Base-by-base conservation (phyloP, 1,140 invertebrate genomes). In the Arctopsyche grandis region DNA sequence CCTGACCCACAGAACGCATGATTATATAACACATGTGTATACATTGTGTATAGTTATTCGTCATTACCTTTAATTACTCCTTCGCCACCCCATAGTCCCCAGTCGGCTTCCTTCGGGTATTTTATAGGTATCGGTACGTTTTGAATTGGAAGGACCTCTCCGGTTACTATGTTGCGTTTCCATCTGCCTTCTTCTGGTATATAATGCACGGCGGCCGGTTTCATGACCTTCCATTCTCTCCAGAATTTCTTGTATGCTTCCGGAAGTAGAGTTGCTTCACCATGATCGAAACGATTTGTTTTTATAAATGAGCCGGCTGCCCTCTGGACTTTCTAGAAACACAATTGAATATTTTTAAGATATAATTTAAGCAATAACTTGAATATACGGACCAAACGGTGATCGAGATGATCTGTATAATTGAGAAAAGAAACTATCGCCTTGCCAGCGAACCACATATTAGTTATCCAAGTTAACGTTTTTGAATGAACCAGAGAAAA, bases 61-160 rank as follows among this genome's bases (percentile, higher is more conserved):
- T 12, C 10, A 7, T 80, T 75, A 88, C 87, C 88, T 89, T 96
- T 93, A 24, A 99, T 88, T 0, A 99, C 90, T n/a, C 92, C 96
- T 89, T 99, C 98, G 7, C 98, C 98, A 81, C 97, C 98, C 97
- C 97, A 99, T 71, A 99, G 89, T 22, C 97, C 97, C 69, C 93
- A 71, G 85, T 99, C 87, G 75, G 93, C 87, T 89, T 99, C 95
- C 73, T 91, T 89, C 1, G 97, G 95, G 85, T 92, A 94, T 76
- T 91, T 89, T 0, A 98, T 83, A 1, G 93, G 93, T 21, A 99
- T 87, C n/a, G 94, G 92, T 76, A 92, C 83, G 89, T 97, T 95
- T 86, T 96, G 92, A 24, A 96, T 87, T 16, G 91, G 91, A 70
- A 85, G 81, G 88, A 94, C 92, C 89, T 92, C 90, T 81, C 93